Percentiles rank a stretch among this genome's conserved stretches.
Evolutionary conservation across 2,888 invertebrate genomes (phyloP).

Genomic region (Polia nebulosa): DNA sequence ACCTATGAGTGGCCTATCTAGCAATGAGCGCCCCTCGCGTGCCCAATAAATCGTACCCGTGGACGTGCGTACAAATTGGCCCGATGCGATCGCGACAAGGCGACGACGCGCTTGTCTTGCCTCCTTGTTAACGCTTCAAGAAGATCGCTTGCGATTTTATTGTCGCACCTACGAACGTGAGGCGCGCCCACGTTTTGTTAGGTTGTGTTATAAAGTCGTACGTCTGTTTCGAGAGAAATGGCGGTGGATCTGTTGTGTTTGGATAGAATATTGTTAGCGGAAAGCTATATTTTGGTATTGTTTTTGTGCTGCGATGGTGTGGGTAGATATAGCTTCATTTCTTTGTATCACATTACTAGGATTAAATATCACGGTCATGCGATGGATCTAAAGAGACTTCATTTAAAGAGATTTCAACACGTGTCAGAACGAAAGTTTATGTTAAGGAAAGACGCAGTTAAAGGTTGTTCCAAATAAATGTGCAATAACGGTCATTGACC

Average conservation of each 20-base stretch:
- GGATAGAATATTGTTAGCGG: constrained; percentile 8
- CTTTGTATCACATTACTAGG: neutral
- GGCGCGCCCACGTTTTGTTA: constrained; percentile 75
- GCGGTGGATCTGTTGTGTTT: constrained; percentile 13
- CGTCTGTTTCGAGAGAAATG: constrained; percentile 47
- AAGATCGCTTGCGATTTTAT: constrained; percentile 77
- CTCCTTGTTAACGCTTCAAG: constrained; percentile 82
- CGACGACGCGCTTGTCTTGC: constrained; percentile 75
- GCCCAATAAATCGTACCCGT: constrained; percentile 83
- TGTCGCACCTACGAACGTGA: constrained; percentile 75
- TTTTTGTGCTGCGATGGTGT: constrained; percentile 2
- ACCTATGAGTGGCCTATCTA: constrained; percentile 74
- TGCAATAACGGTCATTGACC: too few relatives aligned
- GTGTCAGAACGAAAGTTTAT: too few relatives aligned
- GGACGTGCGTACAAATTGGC: constrained; percentile 89
- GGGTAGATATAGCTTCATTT: neutral
- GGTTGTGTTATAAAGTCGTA: constrained; percentile 61
- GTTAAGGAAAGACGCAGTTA: too few relatives aligned
- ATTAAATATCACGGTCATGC: neutral
- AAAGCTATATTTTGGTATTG: constrained; percentile 17
- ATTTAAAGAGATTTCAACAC: too few relatives aligned
- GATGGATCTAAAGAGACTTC: too few relatives aligned
- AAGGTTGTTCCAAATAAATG: too few relatives aligned
- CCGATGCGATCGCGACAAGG: constrained; percentile 75
- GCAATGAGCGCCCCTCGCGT: constrained; percentile 80